These are phyloP conservation scores for Macquaria australasica DNA, from an alignment of 2,113 vertebrate species.

Conservation along the genomic window DNA sequence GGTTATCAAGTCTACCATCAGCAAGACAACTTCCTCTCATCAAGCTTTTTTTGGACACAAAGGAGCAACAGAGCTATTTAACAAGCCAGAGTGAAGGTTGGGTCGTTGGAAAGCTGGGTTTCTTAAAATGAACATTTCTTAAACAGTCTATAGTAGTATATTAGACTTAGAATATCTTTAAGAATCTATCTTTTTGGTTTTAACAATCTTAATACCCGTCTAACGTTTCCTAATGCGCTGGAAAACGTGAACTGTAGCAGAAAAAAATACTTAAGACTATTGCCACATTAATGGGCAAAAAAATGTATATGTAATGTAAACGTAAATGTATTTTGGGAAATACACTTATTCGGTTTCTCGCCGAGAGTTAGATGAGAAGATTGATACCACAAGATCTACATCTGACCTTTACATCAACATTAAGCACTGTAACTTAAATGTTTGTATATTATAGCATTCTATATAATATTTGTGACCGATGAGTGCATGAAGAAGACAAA, in stretches of 20 bases:
- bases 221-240: too few species aligned
- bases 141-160: not conserved
- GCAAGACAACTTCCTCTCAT: conserved; percentile 35
- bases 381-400: not conserved
- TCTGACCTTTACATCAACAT: not conserved
- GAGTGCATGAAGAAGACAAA: not conserved
- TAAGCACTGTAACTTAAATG: not conserved
- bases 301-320: too few species aligned
- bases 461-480: not conserved
- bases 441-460: not conserved
- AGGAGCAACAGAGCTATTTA: not conserved
- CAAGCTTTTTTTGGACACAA: not conserved
- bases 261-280: too few species aligned
- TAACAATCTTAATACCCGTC: too few species aligned
- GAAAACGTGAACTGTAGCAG: too few species aligned
- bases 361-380: too few species aligned
- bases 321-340: too few species aligned
- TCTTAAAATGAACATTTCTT: too few species aligned
- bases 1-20: conserved; percentile 30
- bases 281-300: too few species aligned
- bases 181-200: not conserved
- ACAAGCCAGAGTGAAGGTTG: not conserved
- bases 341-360: not conserved
- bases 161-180: not conserved
- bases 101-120: too few species aligned